A percentile compares a stretch with the other conserved stretches of the same genome.
Evolutionary conservation across 2,797 vertebrate genomes (phyloP).

Genomic region (Sebastes matsubarae): DNA sequence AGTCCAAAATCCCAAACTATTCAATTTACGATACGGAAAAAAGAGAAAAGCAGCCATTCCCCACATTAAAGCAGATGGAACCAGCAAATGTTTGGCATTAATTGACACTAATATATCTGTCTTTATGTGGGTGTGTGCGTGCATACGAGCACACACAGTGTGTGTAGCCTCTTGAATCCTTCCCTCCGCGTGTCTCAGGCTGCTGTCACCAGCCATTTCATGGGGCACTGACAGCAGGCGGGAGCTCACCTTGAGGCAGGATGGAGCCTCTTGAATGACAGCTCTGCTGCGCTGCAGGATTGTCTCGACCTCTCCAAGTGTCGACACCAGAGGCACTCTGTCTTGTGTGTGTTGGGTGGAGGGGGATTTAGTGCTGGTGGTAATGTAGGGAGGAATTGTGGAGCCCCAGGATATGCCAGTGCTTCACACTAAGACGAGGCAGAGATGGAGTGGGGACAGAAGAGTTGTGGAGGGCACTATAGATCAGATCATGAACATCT

Average conservation of each 20-base stretch:
- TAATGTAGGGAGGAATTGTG: slow-evolving; percentile 35
- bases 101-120: not conserved
- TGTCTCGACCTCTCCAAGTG: slow-evolving; percentile 73
- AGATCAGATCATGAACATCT: slow-evolving; percentile 29
- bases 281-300: slow-evolving; percentile 68
- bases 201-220: slow-evolving; percentile 70
- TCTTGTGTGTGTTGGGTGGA: slow-evolving; percentile 31
- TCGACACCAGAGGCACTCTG: slow-evolving; percentile 62
- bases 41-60: not conserved
- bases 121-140: not conserved
- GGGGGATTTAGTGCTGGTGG: slow-evolving; percentile 37
- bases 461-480: not conserved
- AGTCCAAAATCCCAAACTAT: not conserved
- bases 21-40: not conserved
- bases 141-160: not conserved
- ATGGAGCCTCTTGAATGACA: slow-evolving; percentile 76
- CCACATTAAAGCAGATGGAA: not conserved
- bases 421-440: slow-evolving; percentile 31
- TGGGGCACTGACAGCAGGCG: slow-evolving; percentile 58
- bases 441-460: slow-evolving; percentile 14
- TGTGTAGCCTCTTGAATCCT: slow-evolving; percentile 9
- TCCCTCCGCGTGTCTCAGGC: slow-evolving; percentile 33
- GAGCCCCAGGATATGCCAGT: slow-evolving; percentile 25
- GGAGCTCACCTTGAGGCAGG: slow-evolving; percentile 79
- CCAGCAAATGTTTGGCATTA: not conserved